Evolutionary conservation across 2,113 vertebrate species (phyloP), one percentile per base, ranked within the genome.

Genomic region (Oostethus manadensis): DNA sequence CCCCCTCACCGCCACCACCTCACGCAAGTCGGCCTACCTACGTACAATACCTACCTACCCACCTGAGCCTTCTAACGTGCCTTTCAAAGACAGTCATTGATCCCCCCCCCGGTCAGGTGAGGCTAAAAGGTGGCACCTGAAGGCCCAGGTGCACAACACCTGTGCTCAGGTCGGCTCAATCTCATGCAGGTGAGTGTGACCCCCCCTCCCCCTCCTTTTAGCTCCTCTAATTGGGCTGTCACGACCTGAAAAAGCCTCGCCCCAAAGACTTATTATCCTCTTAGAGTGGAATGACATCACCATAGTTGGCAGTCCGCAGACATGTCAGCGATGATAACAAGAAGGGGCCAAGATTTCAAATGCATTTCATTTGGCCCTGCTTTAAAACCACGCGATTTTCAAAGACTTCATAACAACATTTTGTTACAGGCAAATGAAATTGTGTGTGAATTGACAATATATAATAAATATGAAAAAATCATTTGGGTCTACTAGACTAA

Each of bases 91-190:
- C 45, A 70, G 72, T 60, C 76, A 56, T n/a, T 79, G 84, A 84
- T 73, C 84, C 60, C 47, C 53, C 74, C 84, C 60, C 47, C 53
- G 58, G 61, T 56, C 10, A 63, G 56, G 49, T 29, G 16, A 71
- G 64, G 72, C 58, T 78, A 70, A 78, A 68, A 57, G 68, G 56
- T 55, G 54, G 66, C 49, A 57, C 7, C 56, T 51, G 50, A 60
- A 60, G 56, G 60, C 44, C 84, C 86, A 88, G 87, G 86, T 86
- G 85, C 77, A 57, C 62, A 79, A 73, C 87, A 86, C 85, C 86
- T 86, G 80, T 53, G 78, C 61, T 78, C 17, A 17, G 56, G 61
- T 64, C 1, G 21, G 38, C 38, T 42, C 38, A 42, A 42, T 42
- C 64, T 70, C 3, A 17, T 67, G 60, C 73, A 75, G 61, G 64